phyloP scores from a whole-genome alignment of 2,797 vertebrate species.

The Scomberomorus guttatus region DNA sequence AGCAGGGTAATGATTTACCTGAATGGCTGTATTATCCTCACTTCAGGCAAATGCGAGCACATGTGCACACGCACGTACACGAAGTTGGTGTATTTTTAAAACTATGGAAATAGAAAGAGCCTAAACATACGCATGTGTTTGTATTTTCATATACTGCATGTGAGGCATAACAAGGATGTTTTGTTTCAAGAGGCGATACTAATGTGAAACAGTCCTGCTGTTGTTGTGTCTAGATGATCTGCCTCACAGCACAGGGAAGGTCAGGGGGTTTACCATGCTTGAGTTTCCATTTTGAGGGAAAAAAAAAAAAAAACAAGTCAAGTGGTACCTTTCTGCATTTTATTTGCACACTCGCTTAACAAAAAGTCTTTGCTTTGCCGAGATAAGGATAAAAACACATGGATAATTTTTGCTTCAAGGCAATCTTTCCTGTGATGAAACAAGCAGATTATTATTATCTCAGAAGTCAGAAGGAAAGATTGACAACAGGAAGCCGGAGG shows the following conservation, averaged over 20 bases:
- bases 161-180: slow-evolving; percentile 2
- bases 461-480: slow-evolving; percentile 20
- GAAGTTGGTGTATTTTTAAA: neutral
- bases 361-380: neutral
- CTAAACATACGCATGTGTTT: neutral
- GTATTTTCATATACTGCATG: neutral
- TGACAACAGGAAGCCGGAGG: slow-evolving; percentile 49
- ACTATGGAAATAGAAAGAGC: slow-evolving; percentile 7
- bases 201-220: slow-evolving; percentile 26
- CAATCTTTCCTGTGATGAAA: slow-evolving; percentile 50
- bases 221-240: slow-evolving; percentile 50
- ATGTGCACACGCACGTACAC: slow-evolving; percentile 46
- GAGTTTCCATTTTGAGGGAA: slow-evolving; percentile 38
- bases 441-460: slow-evolving; percentile 60
- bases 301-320: slow-evolving; percentile 4
- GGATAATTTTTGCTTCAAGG: slow-evolving; percentile 39
- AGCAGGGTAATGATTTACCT: slow-evolving; percentile 82
- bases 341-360: slow-evolving; percentile 1
- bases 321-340: slow-evolving; percentile 10
- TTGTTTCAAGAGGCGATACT: neutral
- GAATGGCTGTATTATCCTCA: slow-evolving; percentile 64
- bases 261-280: slow-evolving; percentile 45
- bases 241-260: slow-evolving; percentile 43
- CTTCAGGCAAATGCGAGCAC: slow-evolving; percentile 39
- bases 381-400: slow-evolving; percentile 46